These are phyloP conservation scores for Trachymyrmex septentrionalis DNA, from an alignment of 1,140 invertebrate species.

Conservation along the genomic window DNA sequence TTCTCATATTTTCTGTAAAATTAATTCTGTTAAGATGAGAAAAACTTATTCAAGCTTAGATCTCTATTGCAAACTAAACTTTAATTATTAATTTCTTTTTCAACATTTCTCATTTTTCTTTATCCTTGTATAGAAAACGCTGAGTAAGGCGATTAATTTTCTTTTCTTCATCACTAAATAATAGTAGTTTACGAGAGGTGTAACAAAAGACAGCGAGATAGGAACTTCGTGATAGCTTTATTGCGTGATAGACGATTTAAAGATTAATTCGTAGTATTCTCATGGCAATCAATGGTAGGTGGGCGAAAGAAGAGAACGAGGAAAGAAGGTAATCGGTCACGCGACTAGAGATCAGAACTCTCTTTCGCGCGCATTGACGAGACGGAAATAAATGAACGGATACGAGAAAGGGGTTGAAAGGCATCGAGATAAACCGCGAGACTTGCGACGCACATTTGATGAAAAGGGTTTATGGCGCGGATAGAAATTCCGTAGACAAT, in stretches of 20 bases:
- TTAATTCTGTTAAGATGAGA: background rate
- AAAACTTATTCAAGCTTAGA: background rate
- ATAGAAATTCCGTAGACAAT: conserved; percentile 82
- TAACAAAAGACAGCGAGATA: conserved; percentile 53
- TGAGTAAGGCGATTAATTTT: conserved; percentile 43
- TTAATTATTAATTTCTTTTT: background rate
- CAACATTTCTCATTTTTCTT: background rate
- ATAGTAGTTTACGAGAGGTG: conserved; percentile 39
- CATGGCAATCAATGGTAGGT: conserved; percentile 56
- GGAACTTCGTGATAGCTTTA: conserved; percentile 49
- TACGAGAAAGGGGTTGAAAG: conserved; percentile 64
- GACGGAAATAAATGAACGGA: conserved; percentile 74
- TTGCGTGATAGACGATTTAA: conserved; percentile 71
- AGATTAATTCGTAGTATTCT: conserved; percentile 66
- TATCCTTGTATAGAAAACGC: background rate
- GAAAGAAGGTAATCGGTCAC: conserved; percentile 69
- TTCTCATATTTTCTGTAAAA: background rate
- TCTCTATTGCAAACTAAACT: background rate
- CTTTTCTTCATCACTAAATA: background rate
- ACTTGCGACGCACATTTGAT: conserved; percentile 72
- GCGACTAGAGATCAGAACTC: conserved; percentile 67
- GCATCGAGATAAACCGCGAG: conserved; percentile 61
- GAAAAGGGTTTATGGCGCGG: conserved; percentile 83
- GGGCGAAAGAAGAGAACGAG: background rate
- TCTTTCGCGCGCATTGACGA: conserved; percentile 22